Base-by-base conservation (phyloP, 2,888 invertebrate species). In the Lithophane socia region DNA sequence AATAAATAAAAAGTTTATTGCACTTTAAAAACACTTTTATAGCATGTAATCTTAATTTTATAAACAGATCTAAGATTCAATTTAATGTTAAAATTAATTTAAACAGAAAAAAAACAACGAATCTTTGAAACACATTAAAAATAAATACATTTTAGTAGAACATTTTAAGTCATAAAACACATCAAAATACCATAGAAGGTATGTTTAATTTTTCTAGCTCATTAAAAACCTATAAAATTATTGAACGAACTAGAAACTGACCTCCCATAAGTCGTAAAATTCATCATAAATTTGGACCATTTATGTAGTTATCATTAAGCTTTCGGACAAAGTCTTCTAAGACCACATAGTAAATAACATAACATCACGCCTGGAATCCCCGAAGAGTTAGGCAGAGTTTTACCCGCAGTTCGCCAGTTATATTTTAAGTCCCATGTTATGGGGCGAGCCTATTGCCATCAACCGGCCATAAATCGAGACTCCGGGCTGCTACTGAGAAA, bases 71-170 rank as follows among this genome's bases (percentile, higher is more conserved):
- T 21, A 29, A 56, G 9, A 47, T 56, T 10, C 0, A 7, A 68
- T 58, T 47, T 49, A 16, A 13, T 52, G 2, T 5, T 29, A 49
- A 67, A 52, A 37, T 67, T 29, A 21, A 52, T 52, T 52, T 67
- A 16, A 37, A 4, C 12, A 37, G 7, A n/a, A 9, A 61, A 61
- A 9, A 63, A 73, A 58, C 18, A 24, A 63, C 7, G 3, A n/a
- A 18, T 54, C 5, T 66, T 37, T 29, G 10, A 66, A 72, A 65
- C 52, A 42, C 61, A 37, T 52, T 52, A 42, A 47, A 67, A 56
- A 77, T 69, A 86, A 16, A 78, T 77, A 61, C 58, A 67, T n/a
- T 61, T 86, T 81, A 73, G 64, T 78, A 49, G 68, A 78, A 71
- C 65, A 69, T 24, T 9, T 24, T 18, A 29, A 67, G 29, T 69